Evolutionary conservation across 2,113 vertebrate genomes (phyloP), one percentile per base, ranked within the genome.

Genomic region (Thymallus thymallus): DNA sequence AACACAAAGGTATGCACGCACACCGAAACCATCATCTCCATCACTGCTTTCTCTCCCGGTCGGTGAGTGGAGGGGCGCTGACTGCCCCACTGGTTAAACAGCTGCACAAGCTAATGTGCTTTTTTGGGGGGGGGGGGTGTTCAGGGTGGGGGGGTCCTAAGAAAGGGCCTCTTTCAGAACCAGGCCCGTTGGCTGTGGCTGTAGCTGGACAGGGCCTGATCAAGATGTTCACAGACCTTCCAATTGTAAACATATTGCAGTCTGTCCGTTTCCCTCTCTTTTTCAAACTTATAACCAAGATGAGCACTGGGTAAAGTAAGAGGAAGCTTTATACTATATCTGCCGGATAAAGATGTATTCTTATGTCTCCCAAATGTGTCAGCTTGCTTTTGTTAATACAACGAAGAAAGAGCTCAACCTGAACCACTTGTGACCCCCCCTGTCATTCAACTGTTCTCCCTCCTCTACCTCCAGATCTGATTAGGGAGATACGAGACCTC

Each of bases 371-470:
- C 35, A 41, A 41, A 41, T 41, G 9, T 41, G 4, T 51, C 46
- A 51, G 46, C 46, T 51, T 41, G 35, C 9, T 41, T 41, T 2
- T 41, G 0, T 41, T 18, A 82, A 91, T 83, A 78, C 74, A 83
- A 81, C 83, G 76, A 88, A 86, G 81, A 81, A 41, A 41, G 35
- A 41, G 83, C 76, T 91, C 78, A 88, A 86, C 82, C 86, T 91
- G 91, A 93, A 92, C 86, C 90, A 89, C 85, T 87, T 85, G 84
- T 93, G 91, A 92, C 90, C 91, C 76, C 76, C 82, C 67, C n/a
- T 78, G 82, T 68, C 45, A 51, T 46, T 26, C 68, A 46, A 69
- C 46, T 51, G 35, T 41, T 65, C 76, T 46, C 55, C 23, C 58
- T 56, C 55, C 72, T 58, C 67, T 82, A 85, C 30, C 29, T 35